These are phyloP conservation scores for Enteromius viviparus DNA, from an alignment of 2,797 vertebrate genomes.

Conservation along the genomic window DNA sequence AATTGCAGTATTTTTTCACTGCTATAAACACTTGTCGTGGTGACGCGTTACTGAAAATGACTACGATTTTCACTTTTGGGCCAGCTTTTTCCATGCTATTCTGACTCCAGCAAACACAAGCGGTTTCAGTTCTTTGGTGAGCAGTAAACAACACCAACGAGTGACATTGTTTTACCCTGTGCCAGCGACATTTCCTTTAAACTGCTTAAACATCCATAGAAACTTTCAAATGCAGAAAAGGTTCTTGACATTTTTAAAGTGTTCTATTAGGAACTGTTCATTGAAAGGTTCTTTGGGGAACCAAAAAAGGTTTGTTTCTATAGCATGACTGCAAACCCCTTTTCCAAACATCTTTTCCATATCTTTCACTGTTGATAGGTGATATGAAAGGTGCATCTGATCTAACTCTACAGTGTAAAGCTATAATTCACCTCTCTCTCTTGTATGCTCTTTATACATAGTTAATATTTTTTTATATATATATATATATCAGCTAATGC, in stretches of 20 bases:
- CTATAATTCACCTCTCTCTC: too few relatives aligned
- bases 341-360: not conserved
- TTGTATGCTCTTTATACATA: too few relatives aligned
- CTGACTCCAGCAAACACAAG: conserved; percentile 13
- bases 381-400: not conserved
- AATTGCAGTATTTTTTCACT: conserved; percentile 23
- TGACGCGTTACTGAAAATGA: conserved; percentile 16
- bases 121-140: conserved; percentile 66
- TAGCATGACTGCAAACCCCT: not conserved
- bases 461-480: too few relatives aligned
- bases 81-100: conserved; percentile 13
- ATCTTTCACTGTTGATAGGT: not conserved
- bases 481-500: too few relatives aligned
- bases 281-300: not conserved
- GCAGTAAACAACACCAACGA: conserved; percentile 57
- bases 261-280: not conserved
- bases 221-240: not conserved
- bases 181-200: conserved; percentile 56
- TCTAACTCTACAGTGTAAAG: not conserved
- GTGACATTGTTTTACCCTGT: conserved; percentile 50
- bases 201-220: not conserved
- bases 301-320: not conserved
- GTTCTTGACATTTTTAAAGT: not conserved
- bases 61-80: conserved; percentile 18
- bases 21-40: conserved; percentile 25